phyloP scores from a whole-genome alignment of 2,888 invertebrate genomes.

The Steinernema scapterisci region DNA sequence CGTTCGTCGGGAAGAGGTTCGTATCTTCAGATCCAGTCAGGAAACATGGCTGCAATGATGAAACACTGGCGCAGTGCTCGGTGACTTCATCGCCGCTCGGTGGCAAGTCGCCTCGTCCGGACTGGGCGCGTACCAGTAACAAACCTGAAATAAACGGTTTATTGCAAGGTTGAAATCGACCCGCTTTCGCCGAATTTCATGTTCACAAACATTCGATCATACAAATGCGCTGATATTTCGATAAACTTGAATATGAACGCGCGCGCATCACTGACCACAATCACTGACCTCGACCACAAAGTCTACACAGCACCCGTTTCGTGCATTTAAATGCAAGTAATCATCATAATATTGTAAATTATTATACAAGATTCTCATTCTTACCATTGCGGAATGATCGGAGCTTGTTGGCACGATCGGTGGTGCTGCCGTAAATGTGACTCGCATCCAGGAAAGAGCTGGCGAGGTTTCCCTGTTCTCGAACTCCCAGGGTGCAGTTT shows the following conservation, averaged over 20 bases:
- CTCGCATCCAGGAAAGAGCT: slow-evolving; percentile 81
- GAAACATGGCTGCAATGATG: slow-evolving; percentile 52
- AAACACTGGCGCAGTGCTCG: slow-evolving; percentile 44
- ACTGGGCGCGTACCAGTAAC: slow-evolving; percentile 47
- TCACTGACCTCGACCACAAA: too few relatives aligned
- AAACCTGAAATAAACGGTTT: slow-evolving; percentile 42
- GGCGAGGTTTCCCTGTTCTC: slow-evolving; percentile 91
- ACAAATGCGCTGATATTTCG: too few relatives aligned
- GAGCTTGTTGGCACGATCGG: slow-evolving; percentile 78
- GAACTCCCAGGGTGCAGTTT: slow-evolving; percentile 65
- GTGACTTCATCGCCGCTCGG: slow-evolving; percentile 37
- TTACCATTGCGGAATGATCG: slow-evolving; percentile 78
- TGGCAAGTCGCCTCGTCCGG: slow-evolving; percentile 42
- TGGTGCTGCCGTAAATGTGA: slow-evolving; percentile 86
- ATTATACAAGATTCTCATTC: too few relatives aligned
- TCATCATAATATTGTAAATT: too few relatives aligned
- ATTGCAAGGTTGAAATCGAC: slow-evolving; percentile 27
- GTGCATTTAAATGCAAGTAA: too few relatives aligned
- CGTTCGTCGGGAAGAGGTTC: slow-evolving; percentile 48
- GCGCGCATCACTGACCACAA: too few relatives aligned
- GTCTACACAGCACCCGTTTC: too few relatives aligned
- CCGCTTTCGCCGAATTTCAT: too few relatives aligned
- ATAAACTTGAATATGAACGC: too few relatives aligned
- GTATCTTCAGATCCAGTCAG: slow-evolving; percentile 36
- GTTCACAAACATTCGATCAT: too few relatives aligned